Evolutionary conservation across 2,113 vertebrate genomes (phyloP), one percentile per base, ranked within the genome.

Genomic region (Pimephales promelas): DNA sequence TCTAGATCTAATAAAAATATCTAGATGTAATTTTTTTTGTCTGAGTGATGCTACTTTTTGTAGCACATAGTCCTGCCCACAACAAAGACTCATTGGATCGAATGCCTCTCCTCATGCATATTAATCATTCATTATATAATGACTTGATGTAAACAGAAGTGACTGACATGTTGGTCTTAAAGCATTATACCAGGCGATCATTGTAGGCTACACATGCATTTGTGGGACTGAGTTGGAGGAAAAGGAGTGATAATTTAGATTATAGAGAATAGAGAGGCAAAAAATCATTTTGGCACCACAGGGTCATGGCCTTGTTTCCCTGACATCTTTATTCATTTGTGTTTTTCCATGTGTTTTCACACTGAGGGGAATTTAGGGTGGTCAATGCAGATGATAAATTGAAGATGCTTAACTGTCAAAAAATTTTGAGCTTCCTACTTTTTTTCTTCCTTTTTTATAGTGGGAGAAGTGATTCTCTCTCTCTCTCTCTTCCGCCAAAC

Each of bases 321-420:
- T 54, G 45, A 74, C 16, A 20, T 74, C 18, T 18, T 31, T 49
- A 28, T 16, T 74, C 13, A 9, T 52, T 10, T 70, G 43, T 54
- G 45, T 52, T 74, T 73, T 74, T 31, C 26, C 16, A 54, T 22
- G 24, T 52, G 47, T 74, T 54, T 75, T 75, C n/a, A 49, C n/a
- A 3, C 70, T 72, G n/a, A 73, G 70, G 22, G 18, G 18, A 75
- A 34, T 75, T 75, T 20, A 11, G n/a, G 47, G 47, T 34, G 47
- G 47, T 22, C 36, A 36, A 57, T 36, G 1, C 18, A 76, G 49
- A 31, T 47, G 40, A 14, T n/a, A 52, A 49, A 56, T 10, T 75
- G 49, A 47, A 73, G 71, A 20, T 24, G 3, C 22, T 71, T 45
- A 75, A 34, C 73, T 75, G 9, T 54, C 47, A 75, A 45, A 72